Evolutionary conservation across 2,888 invertebrate genomes (phyloP).

Genomic region (Corythucha ciliata): DNA sequence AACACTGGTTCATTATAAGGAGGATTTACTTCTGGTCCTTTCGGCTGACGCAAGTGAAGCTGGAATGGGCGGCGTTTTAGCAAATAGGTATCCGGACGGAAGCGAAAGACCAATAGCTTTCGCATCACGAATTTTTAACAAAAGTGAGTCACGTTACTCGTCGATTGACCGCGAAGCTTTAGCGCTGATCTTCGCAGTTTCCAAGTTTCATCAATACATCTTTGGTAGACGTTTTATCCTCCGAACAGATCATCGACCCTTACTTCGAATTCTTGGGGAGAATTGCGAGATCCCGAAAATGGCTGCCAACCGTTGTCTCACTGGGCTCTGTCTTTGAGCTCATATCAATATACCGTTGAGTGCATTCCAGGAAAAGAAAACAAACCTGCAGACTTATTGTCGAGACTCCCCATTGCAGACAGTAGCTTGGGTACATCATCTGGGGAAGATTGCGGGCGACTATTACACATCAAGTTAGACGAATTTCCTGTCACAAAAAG

Average conservation of each 20-base stretch:
- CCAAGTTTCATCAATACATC: neutral
- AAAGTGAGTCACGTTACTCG: neutral
- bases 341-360: neutral
- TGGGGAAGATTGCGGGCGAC: too few species aligned
- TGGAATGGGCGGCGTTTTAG: slow-evolving; percentile 14
- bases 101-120: slow-evolving; percentile 9
- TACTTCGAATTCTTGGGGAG: neutral
- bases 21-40: neutral
- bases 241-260: neutral
- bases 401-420: slow-evolving; percentile 11
- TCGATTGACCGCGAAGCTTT: slow-evolving; percentile 6
- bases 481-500: neutral
- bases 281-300: neutral
- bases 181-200: neutral
- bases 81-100: slow-evolving; percentile 9
- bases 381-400: slow-evolving; percentile 14
- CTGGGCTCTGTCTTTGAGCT: neutral
- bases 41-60: neutral
- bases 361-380: slow-evolving; percentile 8
- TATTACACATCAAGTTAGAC: neutral
- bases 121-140: neutral
- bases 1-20: neutral
- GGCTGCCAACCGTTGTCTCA: neutral
- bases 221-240: neutral
- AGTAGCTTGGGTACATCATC: too few species aligned